Base-by-base conservation (phyloP, 2,888 invertebrate species). In the Carterocephalus palaemon region DNA sequence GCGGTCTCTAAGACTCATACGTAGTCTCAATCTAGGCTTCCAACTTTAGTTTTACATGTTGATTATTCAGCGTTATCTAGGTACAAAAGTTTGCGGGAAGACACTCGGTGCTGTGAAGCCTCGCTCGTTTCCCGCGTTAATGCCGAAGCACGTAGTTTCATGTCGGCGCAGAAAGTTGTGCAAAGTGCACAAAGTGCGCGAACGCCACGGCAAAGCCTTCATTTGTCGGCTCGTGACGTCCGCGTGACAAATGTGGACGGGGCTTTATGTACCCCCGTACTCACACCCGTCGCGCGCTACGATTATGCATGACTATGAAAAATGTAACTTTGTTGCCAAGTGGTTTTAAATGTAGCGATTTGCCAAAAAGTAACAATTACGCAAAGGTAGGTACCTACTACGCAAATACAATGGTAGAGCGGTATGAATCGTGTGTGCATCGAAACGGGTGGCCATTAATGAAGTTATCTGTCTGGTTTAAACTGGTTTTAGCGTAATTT, bases 181-280 rank as follows among this genome's bases (percentile, higher is more conserved):
- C 71, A 77, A 80, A 81, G 83, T 83, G 85, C 81, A 83, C 82
- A 83, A 80, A 82, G 84, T 82, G 76, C 74, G 79, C 75, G 73
- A 77, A 75, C 75, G 70, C 70, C 75, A 74, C 71, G 70, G 80
- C 75, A 81, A 84, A 82, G 85, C 84, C 85, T 84, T 87, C 86
- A 87, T 87, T 86, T 88, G 87, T 87, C 84, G 85, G 71, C 82
- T 79, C 71, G 70, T 87, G 85, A 85, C 84, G 78, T 67, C 73
- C 74, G 74, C 70, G 78, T 85, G 87, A 88, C 85, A 87, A 87
- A 87, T 86, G 82, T 81, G 78, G 77, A 80, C 81, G 72, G 66
- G 68, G 69, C 77, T 80, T 75, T 76, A 76, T 75, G 67, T 70
- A 62, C 70, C 67, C 64, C 28, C 26, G 28, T 60, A 59, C 59